A percentile compares a stretch with the other conserved stretches of the same genome.
These are phyloP conservation scores for Novumbra hubbsi DNA, from an alignment of 2,797 vertebrate genomes.

Conservation along the genomic window DNA sequence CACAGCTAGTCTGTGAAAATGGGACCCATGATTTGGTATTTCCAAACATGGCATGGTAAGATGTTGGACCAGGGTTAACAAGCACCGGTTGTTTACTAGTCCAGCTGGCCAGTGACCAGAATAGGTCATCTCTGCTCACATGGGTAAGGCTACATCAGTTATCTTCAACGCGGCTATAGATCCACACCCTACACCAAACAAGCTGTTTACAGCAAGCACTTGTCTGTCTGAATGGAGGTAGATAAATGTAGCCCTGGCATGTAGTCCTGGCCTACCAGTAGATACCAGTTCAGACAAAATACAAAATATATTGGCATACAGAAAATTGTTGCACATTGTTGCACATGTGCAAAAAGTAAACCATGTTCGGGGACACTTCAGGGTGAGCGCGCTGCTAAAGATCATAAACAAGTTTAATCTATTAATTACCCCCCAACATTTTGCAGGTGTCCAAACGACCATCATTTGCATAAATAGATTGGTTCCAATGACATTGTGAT, in stretches of 20 bases:
- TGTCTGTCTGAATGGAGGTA: not conserved
- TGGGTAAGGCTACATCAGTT: conserved; percentile 28
- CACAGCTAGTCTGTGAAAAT: no score
- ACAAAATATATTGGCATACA: not conserved
- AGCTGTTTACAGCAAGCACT: not conserved
- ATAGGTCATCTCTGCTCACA: no score
- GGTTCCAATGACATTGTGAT: conserved; percentile 29
- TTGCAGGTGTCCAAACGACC: no score
- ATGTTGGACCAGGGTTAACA: no score
- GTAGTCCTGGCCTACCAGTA: not conserved
- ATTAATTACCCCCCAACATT: no score
- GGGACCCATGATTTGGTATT: no score
- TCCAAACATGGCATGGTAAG: no score
- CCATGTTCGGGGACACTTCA: not conserved
- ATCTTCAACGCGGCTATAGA: conserved; percentile 15
- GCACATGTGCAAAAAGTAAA: conserved; percentile 4
- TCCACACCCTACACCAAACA: not conserved
- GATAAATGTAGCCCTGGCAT: not conserved
- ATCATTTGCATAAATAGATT: not conserved
- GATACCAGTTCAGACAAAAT: not conserved
- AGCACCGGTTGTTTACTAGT: no score
- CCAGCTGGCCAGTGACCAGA: no score
- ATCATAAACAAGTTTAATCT: not conserved
- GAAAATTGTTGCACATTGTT: no score
- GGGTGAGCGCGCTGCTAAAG: not conserved